phyloP scores from a whole-genome alignment of 1,140 invertebrate species.

The Patella vulgata region DNA sequence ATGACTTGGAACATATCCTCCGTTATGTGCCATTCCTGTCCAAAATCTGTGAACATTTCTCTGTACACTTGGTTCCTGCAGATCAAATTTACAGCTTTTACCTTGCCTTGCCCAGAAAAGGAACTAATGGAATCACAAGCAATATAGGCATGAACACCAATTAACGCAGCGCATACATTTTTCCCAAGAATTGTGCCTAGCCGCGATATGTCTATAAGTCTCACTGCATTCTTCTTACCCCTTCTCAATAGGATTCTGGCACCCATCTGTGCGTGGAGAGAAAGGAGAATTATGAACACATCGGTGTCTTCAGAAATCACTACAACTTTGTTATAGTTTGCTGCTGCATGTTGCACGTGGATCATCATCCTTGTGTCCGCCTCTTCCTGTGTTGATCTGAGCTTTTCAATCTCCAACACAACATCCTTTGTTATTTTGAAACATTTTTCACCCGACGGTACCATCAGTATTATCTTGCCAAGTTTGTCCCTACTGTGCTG shows the following conservation, averaged over 20 bases:
- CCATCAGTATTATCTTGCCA: constrained; percentile 16
- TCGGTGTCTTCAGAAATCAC: constrained; percentile 23
- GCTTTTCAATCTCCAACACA: constrained; percentile 9
- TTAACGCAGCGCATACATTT: constrained; percentile 14
- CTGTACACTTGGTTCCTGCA: not conserved
- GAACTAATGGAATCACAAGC: too few relatives aligned
- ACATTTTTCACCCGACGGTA: constrained; percentile 13
- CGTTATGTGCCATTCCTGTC: constrained; percentile 12
- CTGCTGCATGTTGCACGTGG: constrained; percentile 25
- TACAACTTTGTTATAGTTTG: constrained; percentile 5
- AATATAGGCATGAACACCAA: constrained; percentile 33
- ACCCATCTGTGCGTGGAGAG: constrained; percentile 3
- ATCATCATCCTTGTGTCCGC: constrained; percentile 26
- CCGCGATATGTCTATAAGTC: constrained; percentile 14
- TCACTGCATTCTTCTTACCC: constrained; percentile 5
- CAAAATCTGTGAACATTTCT: constrained; percentile 16
- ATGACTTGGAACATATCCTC: constrained; percentile 8
- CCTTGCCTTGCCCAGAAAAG: too few relatives aligned
- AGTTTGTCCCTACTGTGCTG: not conserved
- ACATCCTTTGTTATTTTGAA: constrained; percentile 10
- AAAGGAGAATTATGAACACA: constrained; percentile 21
- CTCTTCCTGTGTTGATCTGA: constrained; percentile 23
- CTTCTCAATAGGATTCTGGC: constrained; percentile 7
- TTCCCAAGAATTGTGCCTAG: constrained; percentile 7
- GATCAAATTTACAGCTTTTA: too few relatives aligned